Evolutionary conservation across 2,888 invertebrate species (phyloP).

Genomic region (Ophioninae sp.): DNA sequence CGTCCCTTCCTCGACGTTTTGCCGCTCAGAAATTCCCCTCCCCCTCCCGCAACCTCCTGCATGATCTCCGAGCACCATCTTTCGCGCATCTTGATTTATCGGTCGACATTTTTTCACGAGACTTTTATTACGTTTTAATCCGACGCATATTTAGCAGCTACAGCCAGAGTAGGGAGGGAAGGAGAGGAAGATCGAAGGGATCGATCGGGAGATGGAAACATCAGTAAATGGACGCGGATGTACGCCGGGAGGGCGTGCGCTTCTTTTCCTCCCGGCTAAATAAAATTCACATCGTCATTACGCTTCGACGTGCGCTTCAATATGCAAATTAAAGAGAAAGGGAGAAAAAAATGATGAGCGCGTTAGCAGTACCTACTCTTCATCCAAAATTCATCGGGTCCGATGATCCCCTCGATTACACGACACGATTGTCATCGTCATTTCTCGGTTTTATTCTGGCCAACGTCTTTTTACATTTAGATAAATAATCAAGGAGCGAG

Average conservation of each 20-base stretch:
- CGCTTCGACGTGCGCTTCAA: slow-evolving; percentile 3
- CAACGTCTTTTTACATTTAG: too few species aligned
- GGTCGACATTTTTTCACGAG: slow-evolving; percentile 73
- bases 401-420: not conserved
- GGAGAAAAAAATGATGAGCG: not conserved
- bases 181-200: slow-evolving; percentile 17
- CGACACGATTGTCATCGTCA: not conserved
- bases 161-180: slow-evolving; percentile 21
- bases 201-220: not conserved
- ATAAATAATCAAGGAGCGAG: too few species aligned
- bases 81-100: slow-evolving; percentile 73
- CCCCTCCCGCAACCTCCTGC: not conserved
- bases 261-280: slow-evolving; percentile 24
- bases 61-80: slow-evolving; percentile 23
- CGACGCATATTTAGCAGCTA: slow-evolving; percentile 67
- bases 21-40: not conserved
- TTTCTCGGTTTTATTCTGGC: too few species aligned
- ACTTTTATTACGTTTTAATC: slow-evolving; percentile 77
- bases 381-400: not conserved
- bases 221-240: not conserved
- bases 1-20: slow-evolving; percentile 10
- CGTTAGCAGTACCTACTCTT: not conserved
- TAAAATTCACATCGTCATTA: slow-evolving; percentile 28
- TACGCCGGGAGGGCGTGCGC: not conserved
- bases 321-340: not conserved